phyloP scores from a whole-genome alignment of 1,140 invertebrate species.

The Brachionus koreanus region DNA sequence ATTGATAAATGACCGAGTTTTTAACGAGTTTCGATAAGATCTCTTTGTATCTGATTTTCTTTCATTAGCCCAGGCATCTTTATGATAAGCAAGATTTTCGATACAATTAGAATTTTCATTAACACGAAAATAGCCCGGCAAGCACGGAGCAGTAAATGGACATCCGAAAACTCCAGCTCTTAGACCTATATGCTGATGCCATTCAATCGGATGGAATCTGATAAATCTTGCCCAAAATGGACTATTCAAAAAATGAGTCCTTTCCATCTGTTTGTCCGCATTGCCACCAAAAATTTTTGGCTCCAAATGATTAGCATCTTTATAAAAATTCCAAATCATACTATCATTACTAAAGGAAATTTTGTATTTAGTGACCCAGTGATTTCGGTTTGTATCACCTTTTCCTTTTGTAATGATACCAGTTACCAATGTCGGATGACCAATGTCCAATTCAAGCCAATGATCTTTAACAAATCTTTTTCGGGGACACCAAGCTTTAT shows the following conservation, averaged over 20 bases:
- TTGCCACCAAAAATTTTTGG: conserved; percentile 62
- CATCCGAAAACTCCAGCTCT: conserved; percentile 62
- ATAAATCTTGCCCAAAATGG: conserved; percentile 62
- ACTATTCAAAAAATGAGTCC: conserved; percentile 62
- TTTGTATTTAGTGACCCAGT: conserved; percentile 63
- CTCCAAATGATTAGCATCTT: conserved; percentile 62
- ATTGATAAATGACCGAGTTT: conserved; percentile 15
- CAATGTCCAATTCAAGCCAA: conserved; percentile 64
- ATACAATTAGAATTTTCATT: conserved; percentile 61
- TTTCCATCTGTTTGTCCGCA: conserved; percentile 61
- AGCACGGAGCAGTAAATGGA: conserved; percentile 59
- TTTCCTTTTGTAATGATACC: conserved; percentile 63
- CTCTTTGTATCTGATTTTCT: neutral
- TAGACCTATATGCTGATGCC: conserved; percentile 61
- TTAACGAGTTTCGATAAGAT: neutral
- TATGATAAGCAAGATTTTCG: conserved; percentile 43
- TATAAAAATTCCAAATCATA: conserved; percentile 63
- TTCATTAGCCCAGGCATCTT: conserved; percentile 28
- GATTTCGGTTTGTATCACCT: conserved; percentile 60
- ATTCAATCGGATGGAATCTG: conserved; percentile 61
- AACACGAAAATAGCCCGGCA: conserved; percentile 61
- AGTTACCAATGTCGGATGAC: conserved; percentile 63
- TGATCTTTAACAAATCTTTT: conserved; percentile 62
- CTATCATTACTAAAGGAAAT: conserved; percentile 64
- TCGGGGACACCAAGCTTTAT: conserved; percentile 63